phyloP scores from a whole-genome alignment of 1,140 invertebrate species.

The Bombyx mandarina region DNA sequence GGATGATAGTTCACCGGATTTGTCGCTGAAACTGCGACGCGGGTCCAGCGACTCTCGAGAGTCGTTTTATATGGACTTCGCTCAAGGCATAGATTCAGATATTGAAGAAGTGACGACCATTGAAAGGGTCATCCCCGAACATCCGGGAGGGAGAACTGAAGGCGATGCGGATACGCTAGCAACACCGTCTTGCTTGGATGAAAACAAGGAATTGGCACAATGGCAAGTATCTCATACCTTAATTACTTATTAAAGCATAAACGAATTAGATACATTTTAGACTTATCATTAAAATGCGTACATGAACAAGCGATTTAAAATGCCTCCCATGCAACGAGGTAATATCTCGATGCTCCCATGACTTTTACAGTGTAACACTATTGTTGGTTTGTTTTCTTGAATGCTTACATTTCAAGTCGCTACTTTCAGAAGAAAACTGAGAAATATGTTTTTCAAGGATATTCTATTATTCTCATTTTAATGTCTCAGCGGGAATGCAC shows the following conservation, averaged over 20 bases:
- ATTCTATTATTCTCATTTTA: too few relatives aligned
- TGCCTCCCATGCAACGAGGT: too few relatives aligned
- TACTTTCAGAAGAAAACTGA: too few relatives aligned
- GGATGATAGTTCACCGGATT: constrained; percentile 86
- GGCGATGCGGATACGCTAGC: constrained; percentile 70
- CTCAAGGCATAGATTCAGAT: constrained; percentile 88
- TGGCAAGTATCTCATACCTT: constrained; percentile 35
- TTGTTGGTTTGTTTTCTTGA: too few relatives aligned
- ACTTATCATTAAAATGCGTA: too few relatives aligned
- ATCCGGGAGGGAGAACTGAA: constrained; percentile 60
- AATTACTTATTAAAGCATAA: constrained; percentile 3
- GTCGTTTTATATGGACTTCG: constrained; percentile 91
- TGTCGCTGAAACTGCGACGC: constrained; percentile 84
- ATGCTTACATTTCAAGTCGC: too few relatives aligned
- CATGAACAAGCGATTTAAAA: too few relatives aligned
- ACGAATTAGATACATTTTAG: too few relatives aligned
- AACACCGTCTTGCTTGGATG: constrained; percentile 64
- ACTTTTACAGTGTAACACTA: too few relatives aligned
- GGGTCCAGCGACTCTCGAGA: constrained; percentile 88
- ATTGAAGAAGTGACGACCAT: constrained; percentile 86
- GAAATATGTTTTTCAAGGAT: too few relatives aligned
- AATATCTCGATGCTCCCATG: too few relatives aligned
- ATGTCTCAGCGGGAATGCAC: too few relatives aligned
- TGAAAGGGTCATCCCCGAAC: constrained; percentile 60
- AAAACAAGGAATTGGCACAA: constrained; percentile 60